Conservation (phyloP, 2,888 invertebrate species). For the Xanthorhoe designata region DNA sequence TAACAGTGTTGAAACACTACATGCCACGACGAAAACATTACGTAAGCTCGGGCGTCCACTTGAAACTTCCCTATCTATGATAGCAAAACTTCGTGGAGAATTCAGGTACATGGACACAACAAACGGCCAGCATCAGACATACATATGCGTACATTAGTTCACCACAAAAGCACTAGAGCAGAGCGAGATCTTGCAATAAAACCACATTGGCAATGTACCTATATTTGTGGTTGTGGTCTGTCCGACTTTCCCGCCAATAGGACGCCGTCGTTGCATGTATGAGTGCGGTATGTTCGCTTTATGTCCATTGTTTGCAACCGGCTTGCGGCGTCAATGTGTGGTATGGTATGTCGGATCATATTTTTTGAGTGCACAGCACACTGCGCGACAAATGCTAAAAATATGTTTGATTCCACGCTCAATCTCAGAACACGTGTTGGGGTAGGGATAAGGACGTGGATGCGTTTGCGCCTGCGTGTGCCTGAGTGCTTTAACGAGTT, state of each 20-base stretch:
- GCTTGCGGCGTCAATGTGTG: slow-evolving; percentile 48
- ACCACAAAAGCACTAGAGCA: slow-evolving; percentile 69
- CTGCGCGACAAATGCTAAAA: slow-evolving; percentile 51
- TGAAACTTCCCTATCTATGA: slow-evolving; percentile 14
- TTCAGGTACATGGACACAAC: slow-evolving; percentile 24
- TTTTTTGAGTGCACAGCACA: slow-evolving; percentile 50
- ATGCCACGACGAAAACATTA: slow-evolving; percentile 26
- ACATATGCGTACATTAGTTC: slow-evolving; percentile 60
- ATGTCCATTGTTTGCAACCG: slow-evolving; percentile 58
- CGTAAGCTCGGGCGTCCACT: slow-evolving; percentile 29
- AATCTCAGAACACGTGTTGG: slow-evolving; percentile 47
- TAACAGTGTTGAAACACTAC: slow-evolving; percentile 27
- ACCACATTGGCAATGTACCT: slow-evolving; percentile 62
- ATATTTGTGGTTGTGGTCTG: slow-evolving; percentile 56
- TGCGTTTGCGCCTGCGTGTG: slow-evolving; percentile 17
- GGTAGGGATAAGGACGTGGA: slow-evolving; percentile 8
- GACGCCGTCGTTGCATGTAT: slow-evolving; percentile 47
- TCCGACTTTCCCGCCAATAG: slow-evolving; percentile 65
- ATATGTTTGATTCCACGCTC: slow-evolving; percentile 52
- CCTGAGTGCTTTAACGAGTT: slow-evolving; percentile 30
- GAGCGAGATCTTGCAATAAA: slow-evolving; percentile 67
- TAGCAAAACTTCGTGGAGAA: slow-evolving; percentile 18
- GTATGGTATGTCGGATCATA: slow-evolving; percentile 54
- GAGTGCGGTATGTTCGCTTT: slow-evolving; percentile 49
- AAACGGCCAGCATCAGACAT: slow-evolving; percentile 37